Conservation (phyloP, 2,888 invertebrate species). For the Drosophila siamana region DNA sequence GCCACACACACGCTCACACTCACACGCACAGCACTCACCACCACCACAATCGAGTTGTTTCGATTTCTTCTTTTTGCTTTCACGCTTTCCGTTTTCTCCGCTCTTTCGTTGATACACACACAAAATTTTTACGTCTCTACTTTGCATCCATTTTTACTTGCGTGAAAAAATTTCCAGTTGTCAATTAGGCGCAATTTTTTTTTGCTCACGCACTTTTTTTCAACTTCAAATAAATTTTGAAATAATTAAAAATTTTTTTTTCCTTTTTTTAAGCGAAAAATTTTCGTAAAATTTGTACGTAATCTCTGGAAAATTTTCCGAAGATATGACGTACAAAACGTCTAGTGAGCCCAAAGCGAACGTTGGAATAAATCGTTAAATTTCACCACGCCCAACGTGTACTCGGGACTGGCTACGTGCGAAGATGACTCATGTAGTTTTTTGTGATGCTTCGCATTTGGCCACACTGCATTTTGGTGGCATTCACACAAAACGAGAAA, state of each 20-base stretch:
- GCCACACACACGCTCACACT: constrained; percentile 39
- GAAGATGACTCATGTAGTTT: constrained; percentile 29
- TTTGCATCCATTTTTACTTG: constrained; percentile 65
- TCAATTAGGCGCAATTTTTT: constrained; percentile 44
- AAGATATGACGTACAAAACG: constrained; percentile 58
- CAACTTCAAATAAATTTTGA: constrained; percentile 17
- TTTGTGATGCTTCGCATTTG: constrained; percentile 5
- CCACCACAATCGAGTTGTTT: constrained; percentile 38
- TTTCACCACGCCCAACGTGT: constrained; percentile 61
- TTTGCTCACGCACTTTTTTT: constrained; percentile 29
- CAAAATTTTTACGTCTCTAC: constrained; percentile 80
- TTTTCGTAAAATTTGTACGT: constrained; percentile 66
- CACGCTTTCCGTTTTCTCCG: constrained; percentile 72
- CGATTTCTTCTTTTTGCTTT: constrained; percentile 66
- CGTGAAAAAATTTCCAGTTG: constrained; percentile 59
- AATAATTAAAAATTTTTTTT: constrained; percentile 33
- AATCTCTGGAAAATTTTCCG: constrained; percentile 73
- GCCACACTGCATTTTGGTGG: constrained; percentile 26
- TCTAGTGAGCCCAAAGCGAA: constrained; percentile 51
- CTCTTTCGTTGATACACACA: constrained; percentile 83
- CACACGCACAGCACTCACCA: constrained; percentile 24
- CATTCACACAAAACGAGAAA: constrained; percentile 13
- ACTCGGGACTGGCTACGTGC: constrained; percentile 20
- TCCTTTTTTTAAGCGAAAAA: constrained; percentile 46
- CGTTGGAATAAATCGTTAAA: constrained; percentile 57